These are phyloP conservation scores for Listronotus oregonensis DNA, from an alignment of 1,140 invertebrate genomes.

Conservation along the genomic window DNA sequence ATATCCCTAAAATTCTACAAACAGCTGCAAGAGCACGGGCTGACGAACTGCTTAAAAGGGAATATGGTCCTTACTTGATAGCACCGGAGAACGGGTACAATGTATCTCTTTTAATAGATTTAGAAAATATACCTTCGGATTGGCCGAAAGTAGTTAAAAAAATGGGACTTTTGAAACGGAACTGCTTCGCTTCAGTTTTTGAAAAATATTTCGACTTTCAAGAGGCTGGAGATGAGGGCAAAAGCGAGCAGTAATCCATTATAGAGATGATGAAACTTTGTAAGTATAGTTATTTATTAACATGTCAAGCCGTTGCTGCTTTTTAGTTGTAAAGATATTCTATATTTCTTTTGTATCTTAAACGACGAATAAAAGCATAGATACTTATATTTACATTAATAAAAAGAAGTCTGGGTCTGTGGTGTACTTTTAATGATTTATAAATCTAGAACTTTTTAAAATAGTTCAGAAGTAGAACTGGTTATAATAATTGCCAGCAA, in stretches of 20 bases:
- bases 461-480: too few relatives aligned
- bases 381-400: too few relatives aligned
- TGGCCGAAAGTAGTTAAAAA: conserved; percentile 89
- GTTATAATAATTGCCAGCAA: too few relatives aligned
- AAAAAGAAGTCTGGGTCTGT: too few relatives aligned
- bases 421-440: too few relatives aligned
- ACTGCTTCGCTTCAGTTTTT: conserved; percentile 99
- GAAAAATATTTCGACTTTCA: conserved; percentile 99
- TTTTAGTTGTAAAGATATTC: too few relatives aligned
- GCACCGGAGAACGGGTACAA: conserved; percentile 92
- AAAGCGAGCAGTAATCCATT: conserved; percentile 96
- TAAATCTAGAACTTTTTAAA: too few relatives aligned
- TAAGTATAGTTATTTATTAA: conserved; percentile 62
- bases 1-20: conserved; percentile 99
- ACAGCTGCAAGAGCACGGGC: conserved; percentile 98
- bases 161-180: conserved; percentile 93
- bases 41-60: conserved; percentile 91
- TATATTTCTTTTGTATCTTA: too few relatives aligned
- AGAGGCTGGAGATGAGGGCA: conserved; percentile 87
- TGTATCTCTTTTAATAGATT: conserved; percentile 90
- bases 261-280: conserved; percentile 98
- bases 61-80: conserved; percentile 80
- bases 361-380: too few relatives aligned
- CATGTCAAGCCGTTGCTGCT: too few relatives aligned
- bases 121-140: conserved; percentile 90